Conservation (phyloP, 2,113 vertebrate genomes). For the Ammodramus savannarum region DNA sequence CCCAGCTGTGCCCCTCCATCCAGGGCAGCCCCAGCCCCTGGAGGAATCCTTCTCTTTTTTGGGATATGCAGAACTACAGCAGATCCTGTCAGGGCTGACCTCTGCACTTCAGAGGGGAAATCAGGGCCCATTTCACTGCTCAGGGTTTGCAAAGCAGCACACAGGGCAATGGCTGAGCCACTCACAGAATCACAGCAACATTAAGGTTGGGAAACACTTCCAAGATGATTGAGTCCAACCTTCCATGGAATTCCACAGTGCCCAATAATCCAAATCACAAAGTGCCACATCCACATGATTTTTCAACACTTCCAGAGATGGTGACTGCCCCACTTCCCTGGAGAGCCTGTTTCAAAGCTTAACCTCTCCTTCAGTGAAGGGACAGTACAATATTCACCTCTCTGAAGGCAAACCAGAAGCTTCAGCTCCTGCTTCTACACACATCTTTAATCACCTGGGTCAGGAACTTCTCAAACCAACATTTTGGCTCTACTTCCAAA, state of each 20-base stretch:
- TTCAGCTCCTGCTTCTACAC: rapidly evolving
- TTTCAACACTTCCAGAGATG: not conserved
- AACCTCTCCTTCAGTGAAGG: not conserved
- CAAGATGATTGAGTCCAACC: not conserved
- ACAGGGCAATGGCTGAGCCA: not conserved
- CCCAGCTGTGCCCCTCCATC: not conserved
- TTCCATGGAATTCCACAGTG: not conserved
- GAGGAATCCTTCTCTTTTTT: not conserved
- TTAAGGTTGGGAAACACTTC: not conserved
- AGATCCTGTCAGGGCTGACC: not conserved
- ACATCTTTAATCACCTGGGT: not conserved
- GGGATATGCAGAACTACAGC: not conserved
- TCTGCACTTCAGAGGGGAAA: not conserved
- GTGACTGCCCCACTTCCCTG: not conserved
- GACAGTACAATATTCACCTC: not conserved
- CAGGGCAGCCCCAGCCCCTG: not conserved
- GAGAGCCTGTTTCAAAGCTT: not conserved
- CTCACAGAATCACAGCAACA: not conserved
- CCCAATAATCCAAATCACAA: not conserved
- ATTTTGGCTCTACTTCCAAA: not conserved
- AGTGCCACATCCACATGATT: not conserved
- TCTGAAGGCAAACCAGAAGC: not conserved
- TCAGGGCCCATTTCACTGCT: not conserved
- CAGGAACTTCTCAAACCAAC: not conserved
- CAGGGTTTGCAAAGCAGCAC: not conserved